These are phyloP conservation scores for Aldrovandia affinis DNA, from an alignment of 2,797 vertebrate species.

Conservation along the genomic window DNA sequence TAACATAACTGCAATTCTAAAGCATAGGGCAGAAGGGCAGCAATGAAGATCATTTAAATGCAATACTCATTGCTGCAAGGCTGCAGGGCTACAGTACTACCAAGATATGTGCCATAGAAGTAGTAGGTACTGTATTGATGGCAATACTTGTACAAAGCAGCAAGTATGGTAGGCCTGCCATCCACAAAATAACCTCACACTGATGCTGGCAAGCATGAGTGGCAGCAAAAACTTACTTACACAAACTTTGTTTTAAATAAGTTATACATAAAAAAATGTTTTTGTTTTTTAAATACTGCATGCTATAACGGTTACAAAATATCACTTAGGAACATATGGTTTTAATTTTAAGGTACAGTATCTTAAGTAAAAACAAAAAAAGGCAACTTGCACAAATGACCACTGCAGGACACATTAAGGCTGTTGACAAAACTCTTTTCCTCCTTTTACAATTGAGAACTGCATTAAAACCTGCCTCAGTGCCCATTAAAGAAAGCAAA, in stretches of 20 bases:
- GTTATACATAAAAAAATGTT: constrained; percentile 2
- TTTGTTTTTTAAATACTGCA: not conserved
- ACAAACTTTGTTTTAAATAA: constrained; percentile 17
- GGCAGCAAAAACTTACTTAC: not conserved
- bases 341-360: not conserved
- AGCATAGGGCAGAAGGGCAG: not conserved
- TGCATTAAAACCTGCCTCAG: not conserved
- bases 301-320: constrained; percentile 12
- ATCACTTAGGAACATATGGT: constrained; percentile 3
- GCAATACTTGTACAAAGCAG: not conserved
- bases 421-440: constrained; percentile 11
- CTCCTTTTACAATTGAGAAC: not conserved
- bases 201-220: constrained; percentile 1
- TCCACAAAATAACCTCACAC: not conserved
- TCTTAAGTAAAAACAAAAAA: not conserved
- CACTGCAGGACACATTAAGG: constrained; percentile 20
- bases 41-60: not conserved
- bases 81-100: not conserved
- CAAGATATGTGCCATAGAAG: not conserved
- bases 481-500: not conserved
- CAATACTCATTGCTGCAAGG: not conserved
- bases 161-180: not conserved
- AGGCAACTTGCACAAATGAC: constrained; percentile 14
- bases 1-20: not conserved
- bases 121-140: not conserved